phyloP scores from a whole-genome alignment of 2,888 invertebrate genomes.

The Melanostoma scalare region DNA sequence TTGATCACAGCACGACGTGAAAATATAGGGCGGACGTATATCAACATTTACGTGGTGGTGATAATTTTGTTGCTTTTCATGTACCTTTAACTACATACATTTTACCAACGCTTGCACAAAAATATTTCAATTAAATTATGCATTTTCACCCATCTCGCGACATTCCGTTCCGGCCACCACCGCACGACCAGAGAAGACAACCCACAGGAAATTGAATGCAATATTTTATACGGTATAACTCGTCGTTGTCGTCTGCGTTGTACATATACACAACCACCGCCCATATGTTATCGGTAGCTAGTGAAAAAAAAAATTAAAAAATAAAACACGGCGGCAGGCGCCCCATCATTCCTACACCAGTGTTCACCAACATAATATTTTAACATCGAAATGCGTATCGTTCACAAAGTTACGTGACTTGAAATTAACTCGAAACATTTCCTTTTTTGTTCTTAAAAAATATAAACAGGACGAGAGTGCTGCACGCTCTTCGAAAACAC shows the following conservation, averaged over 20 bases:
- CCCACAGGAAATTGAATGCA: slow-evolving; percentile 55
- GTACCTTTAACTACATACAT: too few relatives aligned
- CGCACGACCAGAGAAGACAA: slow-evolving; percentile 28
- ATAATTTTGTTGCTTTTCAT: too few relatives aligned
- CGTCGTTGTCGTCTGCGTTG: slow-evolving; percentile 3
- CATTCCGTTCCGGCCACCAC: slow-evolving; percentile 17
- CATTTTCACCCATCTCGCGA: slow-evolving; percentile 37
- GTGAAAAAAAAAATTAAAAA: slow-evolving; percentile 26
- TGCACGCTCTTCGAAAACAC: slow-evolving; percentile 19
- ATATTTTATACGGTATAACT: slow-evolving; percentile 42
- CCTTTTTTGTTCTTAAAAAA: slow-evolving; percentile 7
- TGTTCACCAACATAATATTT: slow-evolving; percentile 24
- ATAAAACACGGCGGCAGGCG: slow-evolving; percentile 8
- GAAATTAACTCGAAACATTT: slow-evolving; percentile 58
- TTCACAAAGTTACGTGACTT: slow-evolving; percentile 68
- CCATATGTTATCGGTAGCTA: slow-evolving; percentile 17
- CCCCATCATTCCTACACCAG: background rate
- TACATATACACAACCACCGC: slow-evolving; percentile 4
- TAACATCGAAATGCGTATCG: slow-evolving; percentile 62
- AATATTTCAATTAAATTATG: slow-evolving; percentile 55
- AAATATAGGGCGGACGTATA: too few relatives aligned
- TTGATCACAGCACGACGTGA: too few relatives aligned
- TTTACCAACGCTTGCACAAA: slow-evolving; percentile 8
- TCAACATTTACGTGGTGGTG: too few relatives aligned
- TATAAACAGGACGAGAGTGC: slow-evolving; percentile 1